Evolutionary conservation across 2,797 vertebrate genomes (phyloP).

Genomic region (Gorsachius magnificus): DNA sequence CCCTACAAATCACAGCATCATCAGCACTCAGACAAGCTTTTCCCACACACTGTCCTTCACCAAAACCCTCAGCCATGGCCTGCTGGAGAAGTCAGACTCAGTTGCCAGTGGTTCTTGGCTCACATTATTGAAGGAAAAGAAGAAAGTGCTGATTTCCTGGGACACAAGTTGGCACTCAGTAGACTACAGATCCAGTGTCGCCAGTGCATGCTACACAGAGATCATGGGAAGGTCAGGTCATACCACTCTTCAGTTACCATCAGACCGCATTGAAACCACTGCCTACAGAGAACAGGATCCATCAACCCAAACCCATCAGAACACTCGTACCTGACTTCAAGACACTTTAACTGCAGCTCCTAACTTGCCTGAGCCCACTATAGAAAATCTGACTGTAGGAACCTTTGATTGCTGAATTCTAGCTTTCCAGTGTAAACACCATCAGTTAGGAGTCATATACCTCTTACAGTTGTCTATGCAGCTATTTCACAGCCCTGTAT

Average conservation of each 20-base stretch:
- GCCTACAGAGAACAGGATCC: not conserved
- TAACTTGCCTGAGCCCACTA: not conserved
- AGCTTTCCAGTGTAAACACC: conserved; percentile 16
- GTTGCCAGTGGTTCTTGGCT: not conserved
- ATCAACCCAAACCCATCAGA: not conserved
- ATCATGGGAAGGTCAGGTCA: not conserved
- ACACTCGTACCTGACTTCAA: not conserved
- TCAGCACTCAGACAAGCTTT: not conserved
- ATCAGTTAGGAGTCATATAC: not conserved
- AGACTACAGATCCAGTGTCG: not conserved
- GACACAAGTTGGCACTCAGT: not conserved
- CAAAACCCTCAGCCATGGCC: not conserved
- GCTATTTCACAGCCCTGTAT: conserved; percentile 8
- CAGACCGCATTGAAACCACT: not conserved
- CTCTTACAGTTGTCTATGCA: not conserved
- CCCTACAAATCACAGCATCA: not conserved
- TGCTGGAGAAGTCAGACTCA: not conserved
- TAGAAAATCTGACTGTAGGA: not conserved
- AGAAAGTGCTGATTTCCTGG: not conserved
- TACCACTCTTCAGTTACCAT: not conserved
- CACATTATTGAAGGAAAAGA: not conserved
- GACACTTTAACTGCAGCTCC: not conserved
- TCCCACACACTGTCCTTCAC: not conserved
- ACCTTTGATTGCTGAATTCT: not conserved
- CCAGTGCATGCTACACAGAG: not conserved